Conservation (phyloP, 1,140 invertebrate genomes). For the Mercenaria mercenaria region DNA sequence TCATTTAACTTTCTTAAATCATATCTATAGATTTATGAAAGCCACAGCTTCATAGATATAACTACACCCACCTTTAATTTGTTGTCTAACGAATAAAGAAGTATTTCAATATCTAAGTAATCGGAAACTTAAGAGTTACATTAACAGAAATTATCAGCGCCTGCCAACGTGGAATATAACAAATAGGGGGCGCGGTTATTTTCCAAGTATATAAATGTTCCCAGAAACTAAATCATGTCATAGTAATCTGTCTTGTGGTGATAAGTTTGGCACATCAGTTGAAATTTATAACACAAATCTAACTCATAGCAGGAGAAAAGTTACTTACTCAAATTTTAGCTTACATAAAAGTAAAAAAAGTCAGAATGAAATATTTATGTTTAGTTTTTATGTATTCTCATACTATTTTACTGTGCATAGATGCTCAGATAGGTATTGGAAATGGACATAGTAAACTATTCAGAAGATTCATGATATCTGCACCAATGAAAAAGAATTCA, state of each 20-base stretch:
- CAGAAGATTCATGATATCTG: neutral
- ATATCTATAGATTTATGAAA: too few species aligned
- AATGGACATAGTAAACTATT: neutral
- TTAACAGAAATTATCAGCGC: neutral
- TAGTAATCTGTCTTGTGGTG: neutral
- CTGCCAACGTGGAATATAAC: neutral
- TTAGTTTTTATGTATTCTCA: neutral
- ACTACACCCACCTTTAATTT: neutral
- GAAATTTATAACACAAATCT: too few species aligned
- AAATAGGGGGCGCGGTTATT: neutral
- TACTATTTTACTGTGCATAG: neutral
- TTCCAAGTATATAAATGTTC: neutral
- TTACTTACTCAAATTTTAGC: neutral
- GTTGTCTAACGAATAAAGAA: too few species aligned
- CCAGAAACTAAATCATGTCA: neutral
- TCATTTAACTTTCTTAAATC: too few species aligned
- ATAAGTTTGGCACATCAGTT: neutral
- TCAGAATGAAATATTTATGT: neutral
- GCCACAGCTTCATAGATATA: too few species aligned
- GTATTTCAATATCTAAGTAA: too few species aligned
- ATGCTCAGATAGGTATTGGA: neutral
- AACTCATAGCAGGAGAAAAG: too few species aligned
- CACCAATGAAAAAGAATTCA: neutral
- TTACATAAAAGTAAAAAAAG: neutral
- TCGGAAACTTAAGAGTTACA: neutral